These are phyloP conservation scores for Palythoa heliodiscus DNA, from an alignment of 92 coral and sea anemone genomes.

Conservation along the genomic window DNA sequence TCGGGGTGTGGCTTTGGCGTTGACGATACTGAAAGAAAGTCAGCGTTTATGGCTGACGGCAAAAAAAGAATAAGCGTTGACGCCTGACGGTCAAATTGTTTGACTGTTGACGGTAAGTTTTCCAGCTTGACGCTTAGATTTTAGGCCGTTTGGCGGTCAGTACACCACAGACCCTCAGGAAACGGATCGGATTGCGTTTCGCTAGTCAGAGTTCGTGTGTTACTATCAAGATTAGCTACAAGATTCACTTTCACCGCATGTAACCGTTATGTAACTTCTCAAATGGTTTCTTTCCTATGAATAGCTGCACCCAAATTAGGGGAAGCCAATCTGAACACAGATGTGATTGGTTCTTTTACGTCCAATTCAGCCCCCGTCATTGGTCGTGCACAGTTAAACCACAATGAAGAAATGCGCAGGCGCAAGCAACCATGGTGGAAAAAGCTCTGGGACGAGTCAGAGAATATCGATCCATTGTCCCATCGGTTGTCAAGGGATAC, in stretches of 20 bases:
- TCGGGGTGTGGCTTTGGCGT: too few relatives aligned
- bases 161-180: too few relatives aligned
- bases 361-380: slow-evolving; percentile 92
- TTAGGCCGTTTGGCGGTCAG: too few relatives aligned
- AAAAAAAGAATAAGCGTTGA: too few relatives aligned
- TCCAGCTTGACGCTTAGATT: too few relatives aligned
- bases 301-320: slow-evolving; percentile 84
- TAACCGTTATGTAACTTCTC: background rate
- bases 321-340: slow-evolving; percentile 54
- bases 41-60: too few relatives aligned
- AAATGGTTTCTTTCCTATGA: slow-evolving; percentile 14
- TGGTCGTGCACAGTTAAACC: slow-evolving; percentile 86
- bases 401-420: slow-evolving; percentile 76
- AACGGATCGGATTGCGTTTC: too few relatives aligned
- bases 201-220: too few relatives aligned
- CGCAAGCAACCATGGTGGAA: slow-evolving; percentile 95
- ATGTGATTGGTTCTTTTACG: slow-evolving; percentile 64
- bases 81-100: too few relatives aligned
- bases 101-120: too few relatives aligned
- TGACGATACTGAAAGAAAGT: too few relatives aligned
- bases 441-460: slow-evolving; percentile 83
- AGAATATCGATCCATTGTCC: slow-evolving; percentile 29
- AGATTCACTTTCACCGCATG: background rate
- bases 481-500: slow-evolving; percentile 13
- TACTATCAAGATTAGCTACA: too few relatives aligned